A percentile compares a stretch with the other conserved stretches of the same genome.
phyloP scores from a whole-genome alignment of 1,140 invertebrate genomes.

The Anastrepha ludens region DNA sequence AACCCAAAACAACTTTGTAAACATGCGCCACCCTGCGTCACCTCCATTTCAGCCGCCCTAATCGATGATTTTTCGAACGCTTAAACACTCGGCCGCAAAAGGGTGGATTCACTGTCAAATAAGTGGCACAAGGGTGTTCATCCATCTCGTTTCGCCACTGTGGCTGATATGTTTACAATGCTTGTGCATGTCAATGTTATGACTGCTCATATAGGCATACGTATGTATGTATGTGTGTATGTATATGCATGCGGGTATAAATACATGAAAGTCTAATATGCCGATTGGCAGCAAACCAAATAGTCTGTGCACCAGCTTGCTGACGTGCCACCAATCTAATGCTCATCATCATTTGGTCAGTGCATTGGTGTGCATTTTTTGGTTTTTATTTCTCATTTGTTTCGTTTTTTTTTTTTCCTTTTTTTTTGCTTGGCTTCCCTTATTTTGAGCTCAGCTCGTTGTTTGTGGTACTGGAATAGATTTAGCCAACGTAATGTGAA shows the following conservation, averaged over 20 bases:
- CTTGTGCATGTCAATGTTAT: not conserved
- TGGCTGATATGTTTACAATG: no score
- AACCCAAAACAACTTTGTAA: constrained; percentile 4
- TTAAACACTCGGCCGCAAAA: not conserved
- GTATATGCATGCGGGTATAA: not conserved
- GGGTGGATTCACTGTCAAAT: not conserved
- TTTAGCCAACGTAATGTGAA: not conserved
- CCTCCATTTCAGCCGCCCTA: not conserved
- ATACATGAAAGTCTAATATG: not conserved
- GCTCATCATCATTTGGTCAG: constrained; percentile 3
- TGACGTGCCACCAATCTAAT: not conserved
- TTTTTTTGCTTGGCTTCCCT: no score
- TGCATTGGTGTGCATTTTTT: not conserved
- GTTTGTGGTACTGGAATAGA: not conserved
- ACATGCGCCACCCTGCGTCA: not conserved
- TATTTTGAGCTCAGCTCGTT: not conserved
- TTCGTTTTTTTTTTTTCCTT: not conserved
- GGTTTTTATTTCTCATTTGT: not conserved
- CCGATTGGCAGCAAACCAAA: constrained; percentile 38
- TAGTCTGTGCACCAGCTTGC: not conserved
- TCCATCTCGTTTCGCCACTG: no score
- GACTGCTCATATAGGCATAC: not conserved
- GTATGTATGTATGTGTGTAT: not conserved
- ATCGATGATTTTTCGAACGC: constrained; percentile 4
- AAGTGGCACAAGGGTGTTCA: not conserved